A percentile compares a stretch with the other conserved stretches of the same genome.
phyloP scores from a whole-genome alignment of 2,113 vertebrate genomes.

The Thymallus thymallus region DNA sequence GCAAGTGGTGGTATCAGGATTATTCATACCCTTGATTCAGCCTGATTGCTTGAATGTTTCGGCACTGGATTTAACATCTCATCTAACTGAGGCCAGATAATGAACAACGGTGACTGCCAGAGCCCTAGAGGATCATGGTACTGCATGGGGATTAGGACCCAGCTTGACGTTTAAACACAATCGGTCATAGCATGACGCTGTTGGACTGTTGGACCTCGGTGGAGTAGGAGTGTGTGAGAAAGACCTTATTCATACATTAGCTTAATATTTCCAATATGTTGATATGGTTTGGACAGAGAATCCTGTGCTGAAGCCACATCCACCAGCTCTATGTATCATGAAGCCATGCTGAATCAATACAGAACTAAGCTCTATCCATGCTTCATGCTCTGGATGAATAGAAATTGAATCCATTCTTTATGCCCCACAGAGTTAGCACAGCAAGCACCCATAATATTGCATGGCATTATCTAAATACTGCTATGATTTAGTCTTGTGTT shows the following conservation, averaged over 20 bases:
- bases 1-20: not conserved
- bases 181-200: too few relatives aligned
- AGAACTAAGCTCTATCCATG: not conserved
- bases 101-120: not conserved
- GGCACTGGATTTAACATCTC: not conserved
- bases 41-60: not conserved
- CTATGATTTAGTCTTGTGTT: not conserved
- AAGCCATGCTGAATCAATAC: conserved; percentile 27
- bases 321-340: conserved; percentile 2
- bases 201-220: too few relatives aligned
- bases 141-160: too few relatives aligned
- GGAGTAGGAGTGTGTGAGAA: too few relatives aligned
- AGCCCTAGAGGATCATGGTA: conserved; percentile 3
- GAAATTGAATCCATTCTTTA: not conserved
- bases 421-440: not conserved
- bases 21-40: not conserved
- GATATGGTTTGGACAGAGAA: not conserved
- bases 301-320: conserved; percentile 1
- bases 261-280: too few relatives aligned
- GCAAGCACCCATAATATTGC: not conserved
- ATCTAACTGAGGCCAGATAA: not conserved
- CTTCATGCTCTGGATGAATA: not conserved
- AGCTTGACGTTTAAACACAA: too few relatives aligned
- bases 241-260: too few relatives aligned
- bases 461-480: not conserved